Conservation (phyloP, 2,888 invertebrate species). For the Cistogaster globosa region DNA sequence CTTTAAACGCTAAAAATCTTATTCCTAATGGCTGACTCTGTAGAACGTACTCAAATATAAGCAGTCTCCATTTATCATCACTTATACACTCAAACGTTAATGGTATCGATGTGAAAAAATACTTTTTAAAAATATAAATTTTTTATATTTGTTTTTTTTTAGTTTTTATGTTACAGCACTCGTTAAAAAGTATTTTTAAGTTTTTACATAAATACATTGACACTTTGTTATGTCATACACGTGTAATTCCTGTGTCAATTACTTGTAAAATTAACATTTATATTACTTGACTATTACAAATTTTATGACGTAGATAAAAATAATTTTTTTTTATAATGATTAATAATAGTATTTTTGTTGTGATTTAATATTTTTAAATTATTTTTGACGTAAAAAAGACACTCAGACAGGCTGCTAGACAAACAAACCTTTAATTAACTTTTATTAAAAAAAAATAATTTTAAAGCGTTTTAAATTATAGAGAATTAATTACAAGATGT, state of each 20-base stretch:
- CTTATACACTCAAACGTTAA: no score
- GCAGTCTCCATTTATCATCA: no score
- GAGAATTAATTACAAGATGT: neutral
- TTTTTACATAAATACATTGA: constrained; percentile 39
- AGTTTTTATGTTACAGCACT: neutral
- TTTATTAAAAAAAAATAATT: neutral
- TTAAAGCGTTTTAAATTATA: neutral
- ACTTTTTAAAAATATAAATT: no score
- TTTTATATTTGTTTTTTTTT: no score
- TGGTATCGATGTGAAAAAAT: no score
- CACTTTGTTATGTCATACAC: constrained; percentile 53
- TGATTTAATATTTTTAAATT: no score
- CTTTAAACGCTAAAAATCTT: no score
- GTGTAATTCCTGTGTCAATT: constrained; percentile 45
- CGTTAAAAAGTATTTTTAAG: constrained; percentile 2
- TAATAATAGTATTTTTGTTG: neutral
- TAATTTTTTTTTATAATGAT: neutral
- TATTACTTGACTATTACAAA: constrained; percentile 18
- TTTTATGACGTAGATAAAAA: constrained; percentile 8
- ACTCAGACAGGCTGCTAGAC: no score
- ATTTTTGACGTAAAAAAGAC: no score
- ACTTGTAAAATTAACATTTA: constrained; percentile 36
- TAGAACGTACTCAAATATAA: no score
- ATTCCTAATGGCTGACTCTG: no score
- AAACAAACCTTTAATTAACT: neutral